Conservation (phyloP, 1,140 invertebrate species). For the Rhyacophila brunnea region DNA sequence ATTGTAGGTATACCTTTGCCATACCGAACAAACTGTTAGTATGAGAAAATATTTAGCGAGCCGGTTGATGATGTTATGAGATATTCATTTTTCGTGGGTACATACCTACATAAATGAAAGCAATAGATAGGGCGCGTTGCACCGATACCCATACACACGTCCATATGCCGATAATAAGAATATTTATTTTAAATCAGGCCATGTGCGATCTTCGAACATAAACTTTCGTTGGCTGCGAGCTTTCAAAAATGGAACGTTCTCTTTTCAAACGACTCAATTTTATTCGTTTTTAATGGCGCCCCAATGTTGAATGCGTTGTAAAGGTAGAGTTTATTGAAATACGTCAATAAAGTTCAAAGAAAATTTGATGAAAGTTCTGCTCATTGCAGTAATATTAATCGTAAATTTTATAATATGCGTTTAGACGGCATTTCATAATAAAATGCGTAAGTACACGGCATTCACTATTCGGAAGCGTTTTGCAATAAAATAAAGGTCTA, state of each 20-base stretch:
- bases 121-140: too few species aligned
- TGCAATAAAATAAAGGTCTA: too few species aligned
- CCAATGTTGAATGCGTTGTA: slow-evolving; percentile 4
- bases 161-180: background rate
- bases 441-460: background rate
- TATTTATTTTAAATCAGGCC: slow-evolving; percentile 6
- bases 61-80: too few species aligned
- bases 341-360: too few species aligned
- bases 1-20: too few species aligned
- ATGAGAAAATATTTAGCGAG: too few species aligned
- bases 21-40: too few species aligned
- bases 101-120: too few species aligned
- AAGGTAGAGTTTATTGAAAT: slow-evolving; percentile 1
- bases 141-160: background rate
- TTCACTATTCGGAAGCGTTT: too few species aligned
- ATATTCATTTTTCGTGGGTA: too few species aligned
- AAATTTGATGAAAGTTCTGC: too few species aligned
- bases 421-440: background rate
- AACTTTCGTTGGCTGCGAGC: slow-evolving; percentile 6
- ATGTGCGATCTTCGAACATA: slow-evolving; percentile 13
- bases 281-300: background rate
- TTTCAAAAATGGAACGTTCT: background rate
- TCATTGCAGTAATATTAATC: too few species aligned
- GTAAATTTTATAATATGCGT: background rate
- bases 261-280: background rate